Conservation (phyloP, 2,888 invertebrate species). For the Drosophila barbarae region DNA sequence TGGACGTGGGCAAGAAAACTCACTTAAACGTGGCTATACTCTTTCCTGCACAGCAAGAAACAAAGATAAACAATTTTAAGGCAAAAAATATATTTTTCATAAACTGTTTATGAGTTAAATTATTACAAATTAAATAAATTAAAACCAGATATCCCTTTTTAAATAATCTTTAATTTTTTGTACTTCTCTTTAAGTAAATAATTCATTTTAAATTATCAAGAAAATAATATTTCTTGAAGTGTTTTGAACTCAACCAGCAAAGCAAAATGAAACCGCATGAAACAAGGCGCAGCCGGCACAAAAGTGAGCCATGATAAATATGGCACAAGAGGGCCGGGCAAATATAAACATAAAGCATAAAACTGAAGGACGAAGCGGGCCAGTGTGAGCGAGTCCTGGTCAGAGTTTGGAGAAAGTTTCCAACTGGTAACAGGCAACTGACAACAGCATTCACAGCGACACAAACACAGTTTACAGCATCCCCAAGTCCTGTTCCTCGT, state of each 20-base stretch:
- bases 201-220: neutral
- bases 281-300: conserved; percentile 45
- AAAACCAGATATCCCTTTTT: neutral
- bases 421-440: conserved; percentile 18
- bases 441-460: conserved; percentile 35
- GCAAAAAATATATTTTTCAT: neutral
- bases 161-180: neutral
- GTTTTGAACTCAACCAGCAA: conserved; percentile 8
- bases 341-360: conserved; percentile 55
- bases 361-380: conserved; percentile 48
- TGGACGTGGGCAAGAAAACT: conserved; percentile 49
- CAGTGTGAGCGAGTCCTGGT: conserved; percentile 11
- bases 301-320: conserved; percentile 65
- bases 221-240: neutral
- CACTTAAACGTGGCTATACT: conserved; percentile 19
- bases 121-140: neutral
- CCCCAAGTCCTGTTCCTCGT: neutral
- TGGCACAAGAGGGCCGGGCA: conserved; percentile 28
- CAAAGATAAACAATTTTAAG: too few species aligned
- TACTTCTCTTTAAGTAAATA: neutral
- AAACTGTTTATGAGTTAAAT: too few species aligned
- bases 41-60: neutral
- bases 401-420: conserved; percentile 32
- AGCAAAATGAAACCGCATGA: conserved; percentile 21
- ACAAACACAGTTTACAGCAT: conserved; percentile 36